Conservation (phyloP, 1,140 invertebrate species). For the Eriosoma lanigerum region DNA sequence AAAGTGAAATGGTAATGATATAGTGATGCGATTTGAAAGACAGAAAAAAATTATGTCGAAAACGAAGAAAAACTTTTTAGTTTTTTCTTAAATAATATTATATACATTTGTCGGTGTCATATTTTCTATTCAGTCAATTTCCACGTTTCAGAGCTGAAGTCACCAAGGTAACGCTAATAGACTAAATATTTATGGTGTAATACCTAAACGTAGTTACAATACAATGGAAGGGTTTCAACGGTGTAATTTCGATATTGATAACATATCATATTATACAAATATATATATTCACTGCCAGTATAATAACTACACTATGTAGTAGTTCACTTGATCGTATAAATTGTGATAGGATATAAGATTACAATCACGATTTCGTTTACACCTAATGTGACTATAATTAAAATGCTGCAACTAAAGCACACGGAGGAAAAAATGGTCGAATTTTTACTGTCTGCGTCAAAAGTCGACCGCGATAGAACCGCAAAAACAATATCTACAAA, state of each 20-base stretch:
- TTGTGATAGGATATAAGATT: no score
- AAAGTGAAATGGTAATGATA: no score
- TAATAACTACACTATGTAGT: no score
- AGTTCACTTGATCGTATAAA: no score
- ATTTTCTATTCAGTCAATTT: slow-evolving; percentile 8
- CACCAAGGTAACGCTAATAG: background rate
- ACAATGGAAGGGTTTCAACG: background rate
- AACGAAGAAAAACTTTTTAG: no score
- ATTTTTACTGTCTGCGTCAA: background rate
- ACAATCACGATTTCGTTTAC: no score
- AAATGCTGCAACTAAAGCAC: background rate
- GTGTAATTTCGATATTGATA: slow-evolving; percentile 27
- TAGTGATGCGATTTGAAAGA: no score
- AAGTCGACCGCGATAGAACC: background rate
- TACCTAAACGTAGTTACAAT: background rate
- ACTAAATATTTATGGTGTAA: background rate
- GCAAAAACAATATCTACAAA: background rate
- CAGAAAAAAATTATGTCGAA: no score
- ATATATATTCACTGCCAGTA: no score
- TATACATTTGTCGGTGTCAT: background rate
- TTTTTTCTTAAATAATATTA: background rate
- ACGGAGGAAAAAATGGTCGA: background rate
- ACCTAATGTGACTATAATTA: no score
- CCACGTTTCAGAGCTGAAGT: background rate
- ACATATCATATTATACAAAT: background rate